phyloP scores from a whole-genome alignment of 2,888 invertebrate genomes.

The Villa cingulata region DNA sequence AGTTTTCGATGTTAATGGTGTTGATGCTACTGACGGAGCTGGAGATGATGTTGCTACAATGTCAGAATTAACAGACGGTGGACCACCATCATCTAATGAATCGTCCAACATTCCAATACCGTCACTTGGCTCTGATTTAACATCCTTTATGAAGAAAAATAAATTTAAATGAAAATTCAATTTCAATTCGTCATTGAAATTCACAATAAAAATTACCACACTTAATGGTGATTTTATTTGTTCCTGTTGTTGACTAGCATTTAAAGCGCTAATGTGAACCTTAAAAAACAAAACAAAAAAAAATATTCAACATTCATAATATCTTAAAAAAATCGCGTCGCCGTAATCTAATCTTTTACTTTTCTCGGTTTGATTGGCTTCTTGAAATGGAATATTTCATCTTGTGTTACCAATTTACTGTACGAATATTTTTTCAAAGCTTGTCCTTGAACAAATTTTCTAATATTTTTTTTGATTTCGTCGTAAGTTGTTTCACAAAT shows the following conservation, averaged over 20 bases:
- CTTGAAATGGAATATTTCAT: constrained; percentile 79
- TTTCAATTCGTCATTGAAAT: too few relatives aligned
- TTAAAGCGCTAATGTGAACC: too few relatives aligned
- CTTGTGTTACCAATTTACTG: constrained; percentile 72
- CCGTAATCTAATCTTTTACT: too few relatives aligned
- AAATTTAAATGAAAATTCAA: too few relatives aligned
- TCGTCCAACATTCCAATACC: constrained; percentile 50
- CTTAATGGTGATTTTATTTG: constrained; percentile 3
- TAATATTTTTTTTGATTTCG: constrained; percentile 66
- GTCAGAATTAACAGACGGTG: constrained; percentile 70
- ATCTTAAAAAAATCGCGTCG: too few relatives aligned
- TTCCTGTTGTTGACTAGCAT: neutral
- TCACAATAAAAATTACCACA: neutral
- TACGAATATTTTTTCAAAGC: constrained; percentile 65
- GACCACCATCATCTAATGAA: constrained; percentile 64
- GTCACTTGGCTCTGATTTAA: constrained; percentile 23
- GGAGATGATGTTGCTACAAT: constrained; percentile 47
- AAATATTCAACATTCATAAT: too few relatives aligned
- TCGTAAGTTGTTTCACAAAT: constrained; percentile 88
- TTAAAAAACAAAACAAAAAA: too few relatives aligned
- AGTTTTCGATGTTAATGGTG: constrained; percentile 31
- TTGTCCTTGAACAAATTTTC: constrained; percentile 47
- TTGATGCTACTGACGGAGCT: constrained; percentile 35
- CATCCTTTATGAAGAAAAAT: constrained; percentile 16
- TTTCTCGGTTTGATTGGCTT: constrained; percentile 47